Conservation (phyloP, 2,797 vertebrate genomes). For the Dermochelys coriacea region DNA sequence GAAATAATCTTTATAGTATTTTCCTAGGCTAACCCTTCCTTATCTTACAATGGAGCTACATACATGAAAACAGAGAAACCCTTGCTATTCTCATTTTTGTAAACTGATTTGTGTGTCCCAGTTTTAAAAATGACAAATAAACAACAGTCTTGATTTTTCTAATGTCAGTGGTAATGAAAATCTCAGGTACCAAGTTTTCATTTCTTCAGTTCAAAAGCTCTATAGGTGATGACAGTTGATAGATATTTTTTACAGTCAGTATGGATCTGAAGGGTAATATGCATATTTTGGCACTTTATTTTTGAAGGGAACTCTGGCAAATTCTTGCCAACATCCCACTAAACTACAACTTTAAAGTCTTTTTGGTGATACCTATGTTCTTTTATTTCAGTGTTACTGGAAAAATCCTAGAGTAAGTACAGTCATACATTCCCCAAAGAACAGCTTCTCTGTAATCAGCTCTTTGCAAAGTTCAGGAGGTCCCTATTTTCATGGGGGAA, state of each 20-base stretch:
- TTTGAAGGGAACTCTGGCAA: conserved; percentile 5
- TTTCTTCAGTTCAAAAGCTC: neutral
- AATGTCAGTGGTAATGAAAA: neutral
- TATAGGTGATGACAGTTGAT: conserved; percentile 25
- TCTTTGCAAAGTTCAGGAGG: conserved; percentile 76
- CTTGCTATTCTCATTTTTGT: neutral
- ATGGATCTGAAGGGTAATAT: neutral
- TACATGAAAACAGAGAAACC: too few relatives aligned
- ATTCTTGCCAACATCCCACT: conserved; percentile 8
- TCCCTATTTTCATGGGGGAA: conserved; percentile 79
- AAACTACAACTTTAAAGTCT: conserved; percentile 41
- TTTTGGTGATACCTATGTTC: neutral
- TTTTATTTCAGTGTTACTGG: conserved; percentile 12
- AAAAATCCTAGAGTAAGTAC: conserved; percentile 36
- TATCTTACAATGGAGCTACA: rapidly evolving
- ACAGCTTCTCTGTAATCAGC: conserved; percentile 69
- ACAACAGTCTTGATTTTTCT: rapidly evolving
- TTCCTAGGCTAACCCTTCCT: neutral
- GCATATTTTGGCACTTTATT: conserved; percentile 33
- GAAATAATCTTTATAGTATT: neutral
- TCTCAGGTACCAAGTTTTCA: neutral
- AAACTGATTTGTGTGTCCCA: neutral
- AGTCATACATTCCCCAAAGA: conserved; percentile 5
- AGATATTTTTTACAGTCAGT: conserved; percentile 5
- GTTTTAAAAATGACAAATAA: neutral